Percentiles rank a stretch among this genome's conserved stretches.
These are phyloP conservation scores for Tachysurus vachellii DNA, from an alignment of 2,113 vertebrate species.

Conservation along the genomic window DNA sequence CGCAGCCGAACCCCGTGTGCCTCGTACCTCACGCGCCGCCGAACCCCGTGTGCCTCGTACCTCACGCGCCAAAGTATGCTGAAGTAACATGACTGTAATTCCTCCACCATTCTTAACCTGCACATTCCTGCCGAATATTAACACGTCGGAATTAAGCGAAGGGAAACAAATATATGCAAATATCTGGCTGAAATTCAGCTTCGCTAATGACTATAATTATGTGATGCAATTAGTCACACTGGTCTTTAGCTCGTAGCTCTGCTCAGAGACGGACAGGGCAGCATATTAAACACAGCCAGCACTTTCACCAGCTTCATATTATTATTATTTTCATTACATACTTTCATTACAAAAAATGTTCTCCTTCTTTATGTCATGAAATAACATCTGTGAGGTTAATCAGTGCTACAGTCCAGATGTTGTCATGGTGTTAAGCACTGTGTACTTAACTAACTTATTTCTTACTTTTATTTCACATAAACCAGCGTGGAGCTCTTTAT, in stretches of 20 bases:
- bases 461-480: background rate
- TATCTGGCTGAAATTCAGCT: constrained; percentile 44
- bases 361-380: background rate
- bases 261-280: constrained; percentile 36
- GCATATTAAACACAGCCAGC: constrained; percentile 13
- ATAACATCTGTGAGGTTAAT: background rate
- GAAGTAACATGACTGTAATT: background rate
- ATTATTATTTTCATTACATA: background rate
- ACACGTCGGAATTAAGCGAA: background rate
- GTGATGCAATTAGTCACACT: constrained; percentile 54
- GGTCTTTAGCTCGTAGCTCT: constrained; percentile 49
- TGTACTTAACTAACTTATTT: background rate
- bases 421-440: background rate
- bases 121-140: background rate
- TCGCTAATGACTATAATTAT: constrained; percentile 62
- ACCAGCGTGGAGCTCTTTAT: background rate
- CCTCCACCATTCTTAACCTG: background rate
- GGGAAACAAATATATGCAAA: constrained; percentile 10
- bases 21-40: too few species aligned
- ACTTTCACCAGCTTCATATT: background rate
- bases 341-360: background rate
- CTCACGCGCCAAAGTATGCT: too few species aligned
- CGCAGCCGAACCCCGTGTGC: too few species aligned
- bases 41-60: too few species aligned
- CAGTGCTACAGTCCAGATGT: background rate